These are phyloP conservation scores for Pyrgilauda ruficollis DNA, from an alignment of 2,113 vertebrate genomes.

Conservation along the genomic window DNA sequence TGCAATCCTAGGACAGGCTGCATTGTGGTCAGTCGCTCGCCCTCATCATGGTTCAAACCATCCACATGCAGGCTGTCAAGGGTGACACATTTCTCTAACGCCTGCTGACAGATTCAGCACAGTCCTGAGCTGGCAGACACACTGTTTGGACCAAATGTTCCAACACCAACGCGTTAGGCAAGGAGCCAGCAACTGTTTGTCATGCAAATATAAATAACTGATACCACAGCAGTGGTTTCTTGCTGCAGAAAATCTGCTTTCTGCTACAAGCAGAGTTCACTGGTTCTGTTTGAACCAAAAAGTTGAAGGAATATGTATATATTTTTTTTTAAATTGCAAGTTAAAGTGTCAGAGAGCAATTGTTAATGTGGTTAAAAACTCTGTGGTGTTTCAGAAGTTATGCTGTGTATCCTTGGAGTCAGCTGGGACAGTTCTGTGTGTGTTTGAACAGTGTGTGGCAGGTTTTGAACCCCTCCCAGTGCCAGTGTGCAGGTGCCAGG, in stretches of 20 bases:
- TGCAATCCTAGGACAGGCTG: background rate
- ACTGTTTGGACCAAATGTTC: conserved; percentile 79
- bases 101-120: conserved; percentile 80
- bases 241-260: conserved; percentile 29
- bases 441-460: background rate
- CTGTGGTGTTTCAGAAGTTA: background rate
- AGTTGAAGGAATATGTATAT: background rate
- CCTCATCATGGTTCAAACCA: conserved; percentile 8
- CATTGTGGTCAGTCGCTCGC: conserved; percentile 35
- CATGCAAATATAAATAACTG: conserved; percentile 70
- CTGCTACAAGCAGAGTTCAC: background rate
- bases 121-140: conserved; percentile 80
- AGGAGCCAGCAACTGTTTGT: conserved; percentile 59
- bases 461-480: background rate
- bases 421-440: background rate
- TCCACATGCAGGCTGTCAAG: conserved; percentile 59
- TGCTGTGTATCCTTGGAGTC: background rate
- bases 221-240: conserved; percentile 10
- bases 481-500: background rate
- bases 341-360: background rate
- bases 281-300: background rate
- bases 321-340: background rate
- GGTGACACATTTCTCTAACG: conserved; percentile 67
- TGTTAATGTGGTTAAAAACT: background rate
- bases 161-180: conserved; percentile 71